These are phyloP conservation scores for Drosophila virilis DNA, from an alignment of 1,140 invertebrate species.

Conservation along the genomic window DNA sequence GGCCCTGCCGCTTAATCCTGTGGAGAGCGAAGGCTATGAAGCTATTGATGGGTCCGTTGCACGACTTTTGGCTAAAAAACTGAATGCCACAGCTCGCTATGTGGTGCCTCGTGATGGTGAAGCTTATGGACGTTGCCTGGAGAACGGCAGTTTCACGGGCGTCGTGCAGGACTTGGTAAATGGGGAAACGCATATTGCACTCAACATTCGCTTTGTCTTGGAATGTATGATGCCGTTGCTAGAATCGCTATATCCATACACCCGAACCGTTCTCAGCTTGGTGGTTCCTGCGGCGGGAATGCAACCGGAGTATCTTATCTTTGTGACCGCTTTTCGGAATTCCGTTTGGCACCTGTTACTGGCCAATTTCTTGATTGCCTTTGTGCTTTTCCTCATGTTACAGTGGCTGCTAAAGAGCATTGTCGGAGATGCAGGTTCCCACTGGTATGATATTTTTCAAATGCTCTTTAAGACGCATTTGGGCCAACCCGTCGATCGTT, in stretches of 20 bases:
- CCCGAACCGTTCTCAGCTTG: slow-evolving; percentile 47
- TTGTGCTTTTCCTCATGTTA: slow-evolving; percentile 52
- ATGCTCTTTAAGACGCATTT: slow-evolving; percentile 68
- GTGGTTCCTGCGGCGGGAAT: slow-evolving; percentile 70
- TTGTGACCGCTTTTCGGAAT: slow-evolving; percentile 62
- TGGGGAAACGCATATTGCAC: slow-evolving; percentile 58
- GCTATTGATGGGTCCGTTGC: slow-evolving; percentile 65
- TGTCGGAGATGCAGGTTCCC: slow-evolving; percentile 11
- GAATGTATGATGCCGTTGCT: slow-evolving; percentile 61
- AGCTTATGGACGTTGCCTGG: slow-evolving; percentile 64
- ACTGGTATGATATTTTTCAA: slow-evolving; percentile 69
- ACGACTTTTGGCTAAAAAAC: slow-evolving; percentile 26
- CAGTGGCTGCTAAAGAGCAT: slow-evolving; percentile 42
- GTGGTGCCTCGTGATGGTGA: slow-evolving; percentile 60
- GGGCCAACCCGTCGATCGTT: slow-evolving; percentile 59
- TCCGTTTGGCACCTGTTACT: slow-evolving; percentile 61
- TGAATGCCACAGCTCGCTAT: slow-evolving; percentile 71
- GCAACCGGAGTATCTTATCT: slow-evolving; percentile 69
- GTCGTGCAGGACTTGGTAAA: slow-evolving; percentile 53
- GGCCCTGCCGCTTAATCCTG: slow-evolving; percentile 46
- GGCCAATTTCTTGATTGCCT: slow-evolving; percentile 52
- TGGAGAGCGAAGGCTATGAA: slow-evolving; percentile 46
- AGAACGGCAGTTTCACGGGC: slow-evolving; percentile 63
- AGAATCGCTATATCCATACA: slow-evolving; percentile 67
- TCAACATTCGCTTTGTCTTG: slow-evolving; percentile 68